Base-by-base conservation (phyloP, 2,888 invertebrate genomes). In the Pristionchus japonicus region DNA sequence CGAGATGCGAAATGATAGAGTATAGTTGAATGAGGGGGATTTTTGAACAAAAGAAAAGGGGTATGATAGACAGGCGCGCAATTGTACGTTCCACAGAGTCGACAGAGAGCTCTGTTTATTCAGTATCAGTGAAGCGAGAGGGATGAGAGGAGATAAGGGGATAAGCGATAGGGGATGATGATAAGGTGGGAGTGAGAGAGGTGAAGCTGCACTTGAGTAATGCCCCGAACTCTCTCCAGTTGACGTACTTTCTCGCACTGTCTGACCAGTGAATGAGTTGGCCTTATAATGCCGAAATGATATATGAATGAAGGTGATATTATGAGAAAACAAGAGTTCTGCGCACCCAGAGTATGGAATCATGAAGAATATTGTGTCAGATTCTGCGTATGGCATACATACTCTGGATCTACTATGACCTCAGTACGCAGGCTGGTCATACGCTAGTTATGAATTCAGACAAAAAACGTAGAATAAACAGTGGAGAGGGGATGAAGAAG, bases 91-190 rank as follows among this genome's bases (percentile, higher is more conserved):
- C 47, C 83, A n/a, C 20, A 15, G 37, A 31, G 49, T 61, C 52
- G 43, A 40, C n/a, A n/a, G 27, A 77, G 43, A 52, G 20, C n/a
- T 88, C 77, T 88, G 88, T 82, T 84, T 77, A 40, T 85, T 64
- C 43, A 85, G 85, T 64, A 64, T 61, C 64, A 85, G 64, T 43
- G 85, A 34, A n/a, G 17, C 31, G 82, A 47, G 37, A 57, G 57
- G 13, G 31, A 43, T 43, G 31, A 40, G 34, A 57, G 37, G 47
- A 47, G 49, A 49, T 64, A 31, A 64, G 85, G 43, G 84, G 47
- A 67, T 85, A 64, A 67, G 85, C 43, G 49, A 64, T 37, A 64
- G 67, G n/a, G 85, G 40, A 85, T 4, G 64, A 85, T 64, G 43
- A 64, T n/a, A 85, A 37, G 85, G 49, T 52, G 57, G 52, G 37